Evolutionary conservation across 2,888 invertebrate genomes (phyloP).

Genomic region (Apotomis capreana): DNA sequence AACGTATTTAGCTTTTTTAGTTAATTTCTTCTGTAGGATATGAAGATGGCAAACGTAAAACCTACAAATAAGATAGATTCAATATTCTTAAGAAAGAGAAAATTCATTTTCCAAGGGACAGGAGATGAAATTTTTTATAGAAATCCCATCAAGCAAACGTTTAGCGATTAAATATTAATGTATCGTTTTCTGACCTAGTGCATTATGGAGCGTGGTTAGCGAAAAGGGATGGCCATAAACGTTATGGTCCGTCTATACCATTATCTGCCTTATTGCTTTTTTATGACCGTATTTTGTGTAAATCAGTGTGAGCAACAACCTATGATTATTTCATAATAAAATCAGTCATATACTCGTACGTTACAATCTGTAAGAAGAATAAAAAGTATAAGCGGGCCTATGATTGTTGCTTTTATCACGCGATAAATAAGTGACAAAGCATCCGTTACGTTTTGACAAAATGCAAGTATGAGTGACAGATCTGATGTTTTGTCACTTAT

Average conservation of each 20-base stretch:
- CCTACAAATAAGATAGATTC: too few relatives aligned
- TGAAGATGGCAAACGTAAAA: too few relatives aligned
- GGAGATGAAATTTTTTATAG: not conserved
- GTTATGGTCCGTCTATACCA: constrained; percentile 14
- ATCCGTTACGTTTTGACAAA: too few relatives aligned
- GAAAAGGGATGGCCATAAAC: constrained; percentile 27
- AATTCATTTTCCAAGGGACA: not conserved
- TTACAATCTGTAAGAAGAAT: too few relatives aligned
- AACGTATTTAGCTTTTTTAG: too few relatives aligned
- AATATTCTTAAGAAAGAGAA: too few relatives aligned
- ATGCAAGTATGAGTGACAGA: too few relatives aligned
- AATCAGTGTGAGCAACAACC: not conserved
- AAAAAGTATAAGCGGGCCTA: too few relatives aligned
- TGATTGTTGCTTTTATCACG: too few relatives aligned
- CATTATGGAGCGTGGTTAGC: constrained; percentile 23
- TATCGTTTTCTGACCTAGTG: constrained; percentile 7
- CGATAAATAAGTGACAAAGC: too few relatives aligned
- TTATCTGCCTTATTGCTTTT: constrained; percentile 26
- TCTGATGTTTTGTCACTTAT: too few relatives aligned
- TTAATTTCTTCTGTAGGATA: too few relatives aligned
- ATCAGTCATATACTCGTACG: not conserved
- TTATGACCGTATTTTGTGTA: constrained; percentile 20
- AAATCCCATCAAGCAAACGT: not conserved
- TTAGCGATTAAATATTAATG: not conserved
- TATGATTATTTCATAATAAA: not conserved